phyloP scores from a whole-genome alignment of 2,888 invertebrate species.

The Drosophila eohydei region DNA sequence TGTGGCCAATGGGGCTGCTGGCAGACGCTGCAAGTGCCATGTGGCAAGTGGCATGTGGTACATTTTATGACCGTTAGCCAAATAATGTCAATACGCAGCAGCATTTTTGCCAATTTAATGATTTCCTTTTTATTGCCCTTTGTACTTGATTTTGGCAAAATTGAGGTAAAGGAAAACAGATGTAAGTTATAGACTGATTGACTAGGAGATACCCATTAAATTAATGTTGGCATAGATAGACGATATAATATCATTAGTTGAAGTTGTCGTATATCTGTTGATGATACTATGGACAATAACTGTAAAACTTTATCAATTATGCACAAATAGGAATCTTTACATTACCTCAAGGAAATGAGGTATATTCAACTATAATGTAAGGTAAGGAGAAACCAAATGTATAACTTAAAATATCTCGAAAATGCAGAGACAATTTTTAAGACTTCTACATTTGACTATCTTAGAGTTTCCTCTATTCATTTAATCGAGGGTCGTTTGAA shows the following conservation, averaged over 20 bases:
- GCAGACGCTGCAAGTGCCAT: not conserved
- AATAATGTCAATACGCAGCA: slow-evolving; percentile 23
- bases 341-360: too few species aligned
- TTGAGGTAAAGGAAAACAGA: not conserved
- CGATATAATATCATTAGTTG: too few species aligned
- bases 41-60: slow-evolving; percentile 3
- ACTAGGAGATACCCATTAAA: not conserved
- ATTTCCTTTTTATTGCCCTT: slow-evolving; percentile 23
- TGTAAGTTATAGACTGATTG: not conserved
- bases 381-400: not conserved
- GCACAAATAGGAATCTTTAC: too few species aligned
- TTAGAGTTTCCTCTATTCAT: too few species aligned
- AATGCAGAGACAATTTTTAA: too few species aligned
- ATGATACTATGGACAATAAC: too few species aligned
- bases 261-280: too few species aligned
- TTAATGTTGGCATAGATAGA: not conserved
- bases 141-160: slow-evolving; percentile 19
- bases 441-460: too few species aligned
- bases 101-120: slow-evolving; percentile 35
- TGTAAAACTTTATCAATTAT: too few species aligned
- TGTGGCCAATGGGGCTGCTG: slow-evolving; percentile 6
- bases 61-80: slow-evolving; percentile 33
- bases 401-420: not conserved
- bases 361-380: not conserved
- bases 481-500: too few species aligned